Evolutionary conservation across 2,888 invertebrate genomes (phyloP), one percentile per base, ranked within the genome.

Genomic region (Phragmatobia fuliginosa): DNA sequence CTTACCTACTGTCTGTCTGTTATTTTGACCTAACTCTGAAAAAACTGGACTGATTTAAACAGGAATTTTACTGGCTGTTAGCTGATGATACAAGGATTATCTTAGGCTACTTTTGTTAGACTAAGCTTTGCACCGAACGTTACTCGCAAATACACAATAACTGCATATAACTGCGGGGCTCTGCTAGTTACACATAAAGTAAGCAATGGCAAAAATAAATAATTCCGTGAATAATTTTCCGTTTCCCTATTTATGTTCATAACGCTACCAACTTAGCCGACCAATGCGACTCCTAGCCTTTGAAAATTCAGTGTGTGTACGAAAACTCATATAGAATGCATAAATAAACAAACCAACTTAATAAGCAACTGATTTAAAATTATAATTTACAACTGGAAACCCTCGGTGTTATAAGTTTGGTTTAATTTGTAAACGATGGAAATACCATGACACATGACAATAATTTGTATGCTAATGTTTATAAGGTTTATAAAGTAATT

Each of bases 331-430:
- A 87, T 75, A 83, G 79, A 84, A 86, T 87, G 87, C 87, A 88
- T 83, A 85, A 85, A 84, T 81, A 82, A 83, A 85, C 81, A 85
- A 85, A 83, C 80, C 72, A 87, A 88, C 86, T 88, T 82, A 75
- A 77, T 83, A 88, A 89, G 86, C 78, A 85, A 83, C 83, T 88
- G 77, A 90, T 91, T 90, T 91, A 87, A 90, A 90, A 90, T 90
- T 91, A 89, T 90, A 91, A 91, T 90, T 85, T 84, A 82, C 82
- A 80, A 80, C 74, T 78, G 77, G 75, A 76, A 77, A 77, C 71
- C 75, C 78, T 66, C 65, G 76, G 72, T 80, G 80, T 80, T 79
- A 81, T 82, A 73, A 79, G 76, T 77, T 77, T 73, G 66, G 72
- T 72, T 79, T 71, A 76, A 79, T 82, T 76, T 75, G 74, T 73